These are phyloP conservation scores for Acleris laterana DNA, from an alignment of 2,888 invertebrate species.

Conservation along the genomic window DNA sequence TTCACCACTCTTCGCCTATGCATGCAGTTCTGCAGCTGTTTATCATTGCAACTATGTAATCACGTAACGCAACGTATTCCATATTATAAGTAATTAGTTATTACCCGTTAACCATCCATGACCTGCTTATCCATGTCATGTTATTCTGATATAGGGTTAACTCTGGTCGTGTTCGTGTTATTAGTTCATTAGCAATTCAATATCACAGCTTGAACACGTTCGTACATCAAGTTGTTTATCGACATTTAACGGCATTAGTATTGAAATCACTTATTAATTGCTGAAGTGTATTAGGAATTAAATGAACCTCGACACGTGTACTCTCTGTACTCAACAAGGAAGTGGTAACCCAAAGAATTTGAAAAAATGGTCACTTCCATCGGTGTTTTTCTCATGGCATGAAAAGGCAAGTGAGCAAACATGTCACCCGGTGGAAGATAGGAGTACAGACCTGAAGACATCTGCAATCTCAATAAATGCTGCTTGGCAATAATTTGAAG, in stretches of 20 bases:
- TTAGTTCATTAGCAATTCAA: neutral
- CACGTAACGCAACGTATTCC: conserved; percentile 42
- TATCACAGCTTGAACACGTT: conserved; percentile 22
- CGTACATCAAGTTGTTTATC: neutral
- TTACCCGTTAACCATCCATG: conserved; percentile 58
- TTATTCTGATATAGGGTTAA: conserved; percentile 26
- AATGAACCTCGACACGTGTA: too few species aligned
- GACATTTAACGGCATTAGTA: neutral
- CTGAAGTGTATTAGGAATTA: neutral
- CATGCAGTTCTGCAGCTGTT: conserved; percentile 36
- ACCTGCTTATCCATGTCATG: conserved; percentile 55
- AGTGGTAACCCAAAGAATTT: too few species aligned
- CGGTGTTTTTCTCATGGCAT: too few species aligned
- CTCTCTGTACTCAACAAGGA: too few species aligned
- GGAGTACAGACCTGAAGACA: too few species aligned
- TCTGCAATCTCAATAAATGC: too few species aligned
- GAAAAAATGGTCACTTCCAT: too few species aligned
- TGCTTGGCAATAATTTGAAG: too few species aligned
- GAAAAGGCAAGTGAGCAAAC: too few species aligned
- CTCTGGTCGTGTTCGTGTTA: neutral
- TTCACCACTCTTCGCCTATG: neutral
- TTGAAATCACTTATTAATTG: neutral
- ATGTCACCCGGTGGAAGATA: too few species aligned
- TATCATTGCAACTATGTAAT: conserved; percentile 49
- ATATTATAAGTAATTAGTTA: conserved; percentile 40